Evolutionary conservation across 2,113 vertebrate species (phyloP).

Genomic region (Lampris incognitus): DNA sequence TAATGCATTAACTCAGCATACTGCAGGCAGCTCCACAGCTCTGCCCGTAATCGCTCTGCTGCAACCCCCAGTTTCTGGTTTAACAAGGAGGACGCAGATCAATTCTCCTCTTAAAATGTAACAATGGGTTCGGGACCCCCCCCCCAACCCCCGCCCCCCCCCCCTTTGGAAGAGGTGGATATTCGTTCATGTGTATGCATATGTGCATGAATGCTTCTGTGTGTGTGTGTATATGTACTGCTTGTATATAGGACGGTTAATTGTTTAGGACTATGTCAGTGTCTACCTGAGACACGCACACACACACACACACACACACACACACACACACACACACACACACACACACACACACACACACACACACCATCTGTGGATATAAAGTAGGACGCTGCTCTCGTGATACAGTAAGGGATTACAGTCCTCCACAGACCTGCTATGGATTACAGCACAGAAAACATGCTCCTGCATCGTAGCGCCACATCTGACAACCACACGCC

Average conservation of each 20-base stretch:
- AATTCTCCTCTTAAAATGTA: conserved; percentile 3
- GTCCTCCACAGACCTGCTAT: conserved; percentile 20
- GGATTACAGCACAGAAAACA: conserved; percentile 36
- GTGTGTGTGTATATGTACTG: neutral
- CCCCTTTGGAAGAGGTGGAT: conserved; percentile 1
- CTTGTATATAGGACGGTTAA: too few species aligned
- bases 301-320: conserved; percentile 7
- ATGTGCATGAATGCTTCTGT: neutral
- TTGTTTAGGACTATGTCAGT: neutral
- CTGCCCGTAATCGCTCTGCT: conserved; percentile 12
- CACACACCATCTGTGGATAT: neutral
- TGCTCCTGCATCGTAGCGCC: conserved; percentile 21
- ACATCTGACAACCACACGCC: conserved; percentile 22
- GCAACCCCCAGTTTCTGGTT: conserved; percentile 9
- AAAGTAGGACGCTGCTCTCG: conserved; percentile 20
- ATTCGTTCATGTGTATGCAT: neutral
- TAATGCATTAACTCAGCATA: conserved; percentile 14
- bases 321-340: conserved; percentile 1
- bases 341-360: conserved; percentile 7
- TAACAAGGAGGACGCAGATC: conserved; percentile 8
- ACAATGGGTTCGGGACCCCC: conserved; percentile 16
- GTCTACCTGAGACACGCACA: neutral
- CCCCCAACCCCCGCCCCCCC: neutral
- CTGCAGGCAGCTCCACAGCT: conserved; percentile 30
- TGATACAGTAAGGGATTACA: conserved; percentile 26